These are phyloP conservation scores for Karalla daura DNA, from an alignment of 2,797 vertebrate species.

Conservation along the genomic window DNA sequence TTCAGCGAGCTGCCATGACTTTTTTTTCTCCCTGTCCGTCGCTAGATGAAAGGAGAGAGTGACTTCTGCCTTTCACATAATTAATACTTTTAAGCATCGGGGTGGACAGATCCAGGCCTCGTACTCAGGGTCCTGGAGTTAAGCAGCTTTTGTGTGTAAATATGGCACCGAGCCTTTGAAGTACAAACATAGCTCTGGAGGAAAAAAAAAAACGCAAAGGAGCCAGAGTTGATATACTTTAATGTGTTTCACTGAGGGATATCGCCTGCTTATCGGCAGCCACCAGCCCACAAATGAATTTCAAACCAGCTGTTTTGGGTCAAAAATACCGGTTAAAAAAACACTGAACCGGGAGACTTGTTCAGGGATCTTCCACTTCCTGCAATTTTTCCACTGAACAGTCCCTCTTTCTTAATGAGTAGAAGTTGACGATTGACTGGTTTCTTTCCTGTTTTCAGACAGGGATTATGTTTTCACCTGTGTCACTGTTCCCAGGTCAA, in stretches of 20 bases:
- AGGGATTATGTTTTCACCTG: constrained; percentile 12
- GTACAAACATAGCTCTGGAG: constrained; percentile 76
- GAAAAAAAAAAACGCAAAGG: constrained; percentile 71
- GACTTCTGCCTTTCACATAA: constrained; percentile 17
- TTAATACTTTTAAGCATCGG: constrained; percentile 11
- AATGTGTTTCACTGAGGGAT: constrained; percentile 84
- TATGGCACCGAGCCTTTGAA: constrained; percentile 86
- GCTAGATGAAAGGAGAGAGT: constrained; percentile 31
- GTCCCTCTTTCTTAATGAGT: neutral
- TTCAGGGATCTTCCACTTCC: neutral
- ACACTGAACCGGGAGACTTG: constrained; percentile 6
- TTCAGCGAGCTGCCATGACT: neutral
- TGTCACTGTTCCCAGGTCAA: neutral
- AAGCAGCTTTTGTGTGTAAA: constrained; percentile 83
- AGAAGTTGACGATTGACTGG: neutral
- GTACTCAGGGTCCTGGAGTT: constrained; percentile 61
- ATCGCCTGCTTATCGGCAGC: constrained; percentile 85
- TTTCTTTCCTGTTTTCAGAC: neutral
- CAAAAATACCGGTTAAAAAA: constrained; percentile 17
- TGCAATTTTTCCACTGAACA: neutral
- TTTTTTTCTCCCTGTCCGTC: neutral
- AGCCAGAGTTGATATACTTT: constrained; percentile 82
- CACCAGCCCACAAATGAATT: constrained; percentile 83
- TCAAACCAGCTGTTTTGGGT: constrained; percentile 74
- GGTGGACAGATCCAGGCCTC: constrained; percentile 12